Evolutionary conservation across 2,888 invertebrate species (phyloP).

Genomic region (Cheilosia variabilis): DNA sequence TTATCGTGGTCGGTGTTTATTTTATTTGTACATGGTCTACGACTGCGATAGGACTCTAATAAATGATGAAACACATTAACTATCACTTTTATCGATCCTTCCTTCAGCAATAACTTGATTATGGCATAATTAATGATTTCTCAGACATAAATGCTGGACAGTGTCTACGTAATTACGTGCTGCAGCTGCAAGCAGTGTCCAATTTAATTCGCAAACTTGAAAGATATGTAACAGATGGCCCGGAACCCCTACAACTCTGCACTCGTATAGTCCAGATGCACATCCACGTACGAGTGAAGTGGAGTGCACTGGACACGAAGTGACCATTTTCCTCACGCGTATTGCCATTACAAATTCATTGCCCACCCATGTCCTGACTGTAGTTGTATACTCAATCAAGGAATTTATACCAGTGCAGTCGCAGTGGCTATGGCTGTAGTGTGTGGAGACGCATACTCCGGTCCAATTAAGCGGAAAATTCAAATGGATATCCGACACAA

Average conservation of each 20-base stretch:
- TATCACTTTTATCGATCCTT: neutral
- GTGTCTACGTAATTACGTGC: conserved; percentile 47
- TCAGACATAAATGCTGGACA: conserved; percentile 7
- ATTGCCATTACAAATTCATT: conserved; percentile 70
- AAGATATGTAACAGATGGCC: conserved; percentile 53
- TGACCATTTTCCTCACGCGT: conserved; percentile 72
- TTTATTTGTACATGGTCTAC: neutral
- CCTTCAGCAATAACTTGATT: conserved; percentile 12
- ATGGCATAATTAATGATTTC: conserved; percentile 19
- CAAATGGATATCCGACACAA: conserved; percentile 50
- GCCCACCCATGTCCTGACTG: conserved; percentile 21
- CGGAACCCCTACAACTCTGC: conserved; percentile 19
- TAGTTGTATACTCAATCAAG: conserved; percentile 1
- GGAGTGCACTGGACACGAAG: conserved; percentile 20
- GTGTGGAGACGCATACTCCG: conserved; percentile 17
- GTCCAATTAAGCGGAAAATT: conserved; percentile 69
- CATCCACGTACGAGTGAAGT: conserved; percentile 42
- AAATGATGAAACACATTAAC: conserved; percentile 4
- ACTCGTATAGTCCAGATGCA: conserved; percentile 21
- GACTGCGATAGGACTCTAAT: neutral
- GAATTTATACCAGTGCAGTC: neutral
- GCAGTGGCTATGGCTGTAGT: neutral
- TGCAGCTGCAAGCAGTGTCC: neutral
- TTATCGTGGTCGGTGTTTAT: neutral
- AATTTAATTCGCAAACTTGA: conserved; percentile 57